Base-by-base conservation (phyloP, 2,113 vertebrate genomes). In the Rousettus leschenaultii region DNA sequence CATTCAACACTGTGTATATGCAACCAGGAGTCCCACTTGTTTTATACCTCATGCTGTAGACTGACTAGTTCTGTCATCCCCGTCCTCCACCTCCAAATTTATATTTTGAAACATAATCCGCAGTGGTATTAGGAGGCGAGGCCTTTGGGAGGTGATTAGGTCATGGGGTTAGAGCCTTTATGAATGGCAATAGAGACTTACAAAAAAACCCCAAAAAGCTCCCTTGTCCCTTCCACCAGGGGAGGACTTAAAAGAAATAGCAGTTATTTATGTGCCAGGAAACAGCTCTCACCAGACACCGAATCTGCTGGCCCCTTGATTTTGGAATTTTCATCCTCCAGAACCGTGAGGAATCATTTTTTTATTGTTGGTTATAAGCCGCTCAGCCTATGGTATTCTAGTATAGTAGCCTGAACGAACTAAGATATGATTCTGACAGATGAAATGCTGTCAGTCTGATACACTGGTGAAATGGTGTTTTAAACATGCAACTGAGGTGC, bases 1-100 rank as follows among this genome's bases (percentile, higher is more conserved):
- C 26, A 78, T n/a, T 7, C 61, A 38, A 11, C 13, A 0, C 1
- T 82, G 7, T 30, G 16, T 5, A 35, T 7, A 12, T 1, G 8
- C 19, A 21, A 26, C 16, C 77, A 82, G 4, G 22, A n/a, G 4
- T 7, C 55, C 8, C 48, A n/a, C 4, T 75, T 38, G 1, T 45
- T 79, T 59, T 57, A 68, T 9, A 59, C 6, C 24, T 45, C 10
- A 8, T 38, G 16, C 16, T 63, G 11, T 21, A 38, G 57, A 89
- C 21, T 89, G 38, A 45, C 35, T 48, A 13, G 15, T 18, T 61
- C n/a, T 59, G 38, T 33, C 14, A 51, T 51, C 51, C 15, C 51
- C 51, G 16, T 14, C 15, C 15, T 7, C 15, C 51, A 51, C 21
- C 7, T 21, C 40, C 12, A 87, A 43, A 59, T 73, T 43, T n/a